phyloP scores from a whole-genome alignment of 2,888 invertebrate genomes.

The Pseudococcus longispinus region DNA sequence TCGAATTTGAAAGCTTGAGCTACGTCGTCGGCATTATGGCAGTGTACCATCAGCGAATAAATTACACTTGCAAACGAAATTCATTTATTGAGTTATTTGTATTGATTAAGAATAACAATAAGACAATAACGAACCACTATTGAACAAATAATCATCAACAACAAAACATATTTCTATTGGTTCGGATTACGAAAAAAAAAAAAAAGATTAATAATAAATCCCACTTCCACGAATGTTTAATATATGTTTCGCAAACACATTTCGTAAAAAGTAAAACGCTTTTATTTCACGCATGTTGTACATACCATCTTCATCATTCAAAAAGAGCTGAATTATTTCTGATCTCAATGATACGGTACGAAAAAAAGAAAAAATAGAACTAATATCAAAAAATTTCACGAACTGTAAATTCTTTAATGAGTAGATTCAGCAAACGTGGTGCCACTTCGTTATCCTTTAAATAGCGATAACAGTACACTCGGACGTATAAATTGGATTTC shows the following conservation, averaged over 20 bases:
- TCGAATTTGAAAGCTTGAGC: no score
- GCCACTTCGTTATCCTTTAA: background rate
- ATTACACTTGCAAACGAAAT: background rate
- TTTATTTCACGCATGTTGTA: background rate
- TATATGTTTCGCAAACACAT: background rate
- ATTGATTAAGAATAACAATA: conserved; percentile 20
- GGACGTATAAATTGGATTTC: conserved; percentile 1
- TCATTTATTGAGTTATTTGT: conserved; percentile 34
- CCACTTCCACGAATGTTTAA: conserved; percentile 36
- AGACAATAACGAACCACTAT: conserved; percentile 36
- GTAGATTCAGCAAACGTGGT: background rate
- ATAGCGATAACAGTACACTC: background rate
- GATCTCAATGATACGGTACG: background rate
- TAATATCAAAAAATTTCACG: background rate
- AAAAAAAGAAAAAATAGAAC: background rate
- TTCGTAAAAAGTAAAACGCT: background rate
- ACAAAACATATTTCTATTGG: conserved; percentile 16
- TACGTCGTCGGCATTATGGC: no score
- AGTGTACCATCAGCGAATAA: background rate
- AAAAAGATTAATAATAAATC: conserved; percentile 35
- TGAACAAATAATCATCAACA: conserved; percentile 13
- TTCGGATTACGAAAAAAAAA: background rate
- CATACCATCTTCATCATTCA: background rate
- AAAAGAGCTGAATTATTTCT: background rate
- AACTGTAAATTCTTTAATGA: background rate